A percentile compares a stretch with the other conserved stretches of the same genome.
Evolutionary conservation across 37 sponge, comb jelly and placozoan species (phyloP).

Genomic region (Chondrilla cf. caribensis): DNA sequence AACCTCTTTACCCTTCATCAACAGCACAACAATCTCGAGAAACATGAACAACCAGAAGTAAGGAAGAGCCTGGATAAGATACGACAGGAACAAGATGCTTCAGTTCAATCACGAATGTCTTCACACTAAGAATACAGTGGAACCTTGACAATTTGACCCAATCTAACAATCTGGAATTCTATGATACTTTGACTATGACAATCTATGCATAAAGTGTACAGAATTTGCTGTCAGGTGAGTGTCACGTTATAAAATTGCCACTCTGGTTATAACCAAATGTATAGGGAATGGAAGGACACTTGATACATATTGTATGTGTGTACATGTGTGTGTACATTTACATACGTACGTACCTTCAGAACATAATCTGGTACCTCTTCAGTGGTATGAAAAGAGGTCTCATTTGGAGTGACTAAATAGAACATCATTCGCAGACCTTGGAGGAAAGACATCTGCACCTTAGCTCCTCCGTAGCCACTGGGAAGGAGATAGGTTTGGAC

Average conservation of each 20-base stretch:
- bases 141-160: too few species aligned
- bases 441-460: neutral
- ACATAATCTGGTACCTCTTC: slow-evolving; percentile 84
- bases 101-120: neutral
- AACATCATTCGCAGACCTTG: slow-evolving; percentile 60
- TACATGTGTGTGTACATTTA: neutral
- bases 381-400: slow-evolving; percentile 44
- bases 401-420: slow-evolving; percentile 72
- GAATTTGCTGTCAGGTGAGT: too few species aligned
- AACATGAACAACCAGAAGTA: slow-evolving; percentile 70
- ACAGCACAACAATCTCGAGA: slow-evolving; percentile 54
- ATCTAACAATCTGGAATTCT: neutral
- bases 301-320: neutral
- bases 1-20: slow-evolving; percentile 26
- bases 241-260: too few species aligned
- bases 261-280: too few species aligned
- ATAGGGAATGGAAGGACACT: too few species aligned
- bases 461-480: too few species aligned
- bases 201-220: too few species aligned
- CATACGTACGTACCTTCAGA: slow-evolving; percentile 29
- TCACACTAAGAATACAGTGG: too few species aligned
- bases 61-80: slow-evolving; percentile 48
- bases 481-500: too few species aligned
- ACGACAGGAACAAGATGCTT: neutral
- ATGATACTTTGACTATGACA: too few species aligned